phyloP scores from a whole-genome alignment of 2,797 vertebrate genomes.

The Ibycter americanus region DNA sequence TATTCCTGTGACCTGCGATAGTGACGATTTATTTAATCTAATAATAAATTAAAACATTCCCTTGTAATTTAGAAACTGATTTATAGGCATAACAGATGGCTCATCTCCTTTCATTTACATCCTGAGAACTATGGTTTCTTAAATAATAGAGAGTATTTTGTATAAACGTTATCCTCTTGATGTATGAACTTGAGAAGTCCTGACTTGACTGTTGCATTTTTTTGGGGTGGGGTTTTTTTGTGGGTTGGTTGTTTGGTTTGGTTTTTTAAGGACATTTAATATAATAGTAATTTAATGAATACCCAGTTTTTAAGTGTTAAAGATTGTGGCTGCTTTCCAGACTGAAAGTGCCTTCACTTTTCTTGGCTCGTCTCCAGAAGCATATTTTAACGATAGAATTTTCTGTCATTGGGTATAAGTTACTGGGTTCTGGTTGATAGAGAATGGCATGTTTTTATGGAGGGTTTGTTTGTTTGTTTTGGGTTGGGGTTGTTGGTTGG shows the following conservation, averaged over 20 bases:
- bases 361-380: conserved; percentile 41
- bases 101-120: conserved; percentile 30
- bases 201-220: neutral
- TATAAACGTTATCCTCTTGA: conserved; percentile 10
- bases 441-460: neutral
- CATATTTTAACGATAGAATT: conserved; percentile 7
- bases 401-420: neutral
- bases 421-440: neutral
- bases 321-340: conserved; percentile 53
- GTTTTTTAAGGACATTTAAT: neutral
- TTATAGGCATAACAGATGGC: conserved; percentile 63
- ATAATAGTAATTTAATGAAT: conserved; percentile 12
- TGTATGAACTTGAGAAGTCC: conserved; percentile 18
- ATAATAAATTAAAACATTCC: conserved; percentile 45
- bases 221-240: neutral
- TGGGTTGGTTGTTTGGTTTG: too few relatives aligned
- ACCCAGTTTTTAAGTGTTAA: neutral
- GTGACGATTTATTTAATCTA: conserved; percentile 59
- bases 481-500: neutral
- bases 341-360: conserved; percentile 54
- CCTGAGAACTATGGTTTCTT: conserved; percentile 14
- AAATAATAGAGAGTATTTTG: conserved; percentile 32
- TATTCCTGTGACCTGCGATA: neutral
- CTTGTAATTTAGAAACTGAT: conserved; percentile 37
- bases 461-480: neutral